These are phyloP conservation scores for Anarrhichthys ocellatus DNA, from an alignment of 2,113 vertebrate genomes.

Conservation along the genomic window DNA sequence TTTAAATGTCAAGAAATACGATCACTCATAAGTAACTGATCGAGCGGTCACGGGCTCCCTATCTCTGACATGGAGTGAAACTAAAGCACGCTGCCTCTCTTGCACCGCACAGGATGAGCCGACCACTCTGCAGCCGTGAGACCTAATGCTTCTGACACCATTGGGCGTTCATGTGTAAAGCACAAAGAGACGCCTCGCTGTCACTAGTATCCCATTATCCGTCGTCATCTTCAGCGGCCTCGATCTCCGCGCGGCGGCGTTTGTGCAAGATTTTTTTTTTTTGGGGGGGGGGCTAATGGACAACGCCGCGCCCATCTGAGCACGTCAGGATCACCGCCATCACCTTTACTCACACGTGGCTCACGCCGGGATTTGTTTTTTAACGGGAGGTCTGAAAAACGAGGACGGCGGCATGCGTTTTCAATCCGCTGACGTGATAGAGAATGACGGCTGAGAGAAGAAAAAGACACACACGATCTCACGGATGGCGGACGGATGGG, in stretches of 20 bases:
- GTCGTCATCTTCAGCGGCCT: slow-evolving; percentile 39
- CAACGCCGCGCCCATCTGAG: slow-evolving; percentile 39
- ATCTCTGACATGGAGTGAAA: background rate
- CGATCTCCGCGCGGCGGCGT: slow-evolving; percentile 16
- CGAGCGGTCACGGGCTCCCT: background rate
- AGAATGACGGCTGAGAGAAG: background rate
- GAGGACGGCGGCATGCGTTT: background rate
- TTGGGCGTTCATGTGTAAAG: slow-evolving; percentile 59
- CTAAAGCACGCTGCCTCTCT: slow-evolving; percentile 8
- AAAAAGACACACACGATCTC: background rate
- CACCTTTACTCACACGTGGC: slow-evolving; percentile 19
- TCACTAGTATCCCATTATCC: slow-evolving; percentile 59
- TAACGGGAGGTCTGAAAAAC: slow-evolving; percentile 1
- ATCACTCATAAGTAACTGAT: background rate
- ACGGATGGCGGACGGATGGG: background rate
- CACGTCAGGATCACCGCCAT: slow-evolving; percentile 34
- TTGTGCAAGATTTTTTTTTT: slow-evolving; percentile 3
- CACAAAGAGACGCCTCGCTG: slow-evolving; percentile 58
- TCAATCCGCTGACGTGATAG: background rate
- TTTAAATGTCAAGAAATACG: background rate
- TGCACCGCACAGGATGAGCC: background rate
- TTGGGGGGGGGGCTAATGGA: slow-evolving; percentile 41
- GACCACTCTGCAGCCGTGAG: slow-evolving; percentile 30
- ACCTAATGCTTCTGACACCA: slow-evolving; percentile 54
- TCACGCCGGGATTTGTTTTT: slow-evolving; percentile 1